Evolutionary conservation across 2,113 vertebrate genomes (phyloP).

Genomic region (Periophthalmus modestus): DNA sequence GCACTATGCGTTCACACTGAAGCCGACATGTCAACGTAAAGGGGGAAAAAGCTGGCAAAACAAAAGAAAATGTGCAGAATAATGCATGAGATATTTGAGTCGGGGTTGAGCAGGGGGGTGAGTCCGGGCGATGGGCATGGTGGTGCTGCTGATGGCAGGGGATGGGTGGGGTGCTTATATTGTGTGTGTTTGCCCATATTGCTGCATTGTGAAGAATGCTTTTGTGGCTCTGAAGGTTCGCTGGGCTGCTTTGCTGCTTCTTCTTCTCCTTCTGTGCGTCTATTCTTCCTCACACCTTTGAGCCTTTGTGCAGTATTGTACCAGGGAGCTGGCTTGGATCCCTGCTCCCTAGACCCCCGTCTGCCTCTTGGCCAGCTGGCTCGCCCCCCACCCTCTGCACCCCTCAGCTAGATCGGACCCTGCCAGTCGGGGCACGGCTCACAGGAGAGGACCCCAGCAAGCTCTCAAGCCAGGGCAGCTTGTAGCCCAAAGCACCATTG

Average conservation of each 20-base stretch:
- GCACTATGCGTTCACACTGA: constrained; percentile 65
- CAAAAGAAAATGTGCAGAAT: constrained; percentile 74
- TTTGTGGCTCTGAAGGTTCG: constrained; percentile 73
- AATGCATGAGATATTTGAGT: constrained; percentile 79
- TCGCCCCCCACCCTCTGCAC: constrained; percentile 37
- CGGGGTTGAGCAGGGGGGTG: constrained; percentile 43
- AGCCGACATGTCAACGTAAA: constrained; percentile 68
- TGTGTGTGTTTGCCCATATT: constrained; percentile 65
- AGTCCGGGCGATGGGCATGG: constrained; percentile 31
- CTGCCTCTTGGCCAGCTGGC: constrained; percentile 80
- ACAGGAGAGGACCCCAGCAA: constrained; percentile 61
- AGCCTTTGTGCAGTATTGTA: constrained; percentile 78
- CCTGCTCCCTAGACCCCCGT: constrained; percentile 72
- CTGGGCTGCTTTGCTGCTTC: constrained; percentile 66
- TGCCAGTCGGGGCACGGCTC: constrained; percentile 74
- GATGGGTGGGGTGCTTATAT: constrained; percentile 20
- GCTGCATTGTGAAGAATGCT: constrained; percentile 69
- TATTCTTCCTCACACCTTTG: constrained; percentile 80
- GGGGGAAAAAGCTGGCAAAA: constrained; percentile 62
- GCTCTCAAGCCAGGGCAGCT: constrained; percentile 62
- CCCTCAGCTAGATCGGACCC: constrained; percentile 51
- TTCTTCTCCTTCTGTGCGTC: constrained; percentile 47
- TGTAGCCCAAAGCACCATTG: constrained; percentile 44
- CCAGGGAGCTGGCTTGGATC: constrained; percentile 73
- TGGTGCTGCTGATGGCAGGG: constrained; percentile 15